phyloP scores from a whole-genome alignment of 2,797 vertebrate species.

The Cichlasoma orientale region DNA sequence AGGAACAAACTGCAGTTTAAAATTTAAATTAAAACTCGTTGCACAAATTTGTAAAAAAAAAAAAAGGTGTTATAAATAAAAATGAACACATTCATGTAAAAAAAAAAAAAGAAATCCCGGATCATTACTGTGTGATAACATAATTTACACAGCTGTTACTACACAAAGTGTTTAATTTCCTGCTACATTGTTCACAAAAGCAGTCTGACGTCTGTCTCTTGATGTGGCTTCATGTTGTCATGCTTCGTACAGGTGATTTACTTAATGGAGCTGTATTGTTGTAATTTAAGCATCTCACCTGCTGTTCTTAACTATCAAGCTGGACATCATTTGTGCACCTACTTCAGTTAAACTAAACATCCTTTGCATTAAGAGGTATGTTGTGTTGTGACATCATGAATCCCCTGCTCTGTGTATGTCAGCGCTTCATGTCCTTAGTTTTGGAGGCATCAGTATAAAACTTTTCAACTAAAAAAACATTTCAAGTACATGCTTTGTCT shows the following conservation, averaged over 20 bases:
- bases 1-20: neutral
- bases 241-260: neutral
- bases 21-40: neutral
- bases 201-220: slow-evolving; percentile 17
- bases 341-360: neutral
- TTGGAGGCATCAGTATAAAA: slow-evolving; percentile 15
- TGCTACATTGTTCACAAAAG: neutral
- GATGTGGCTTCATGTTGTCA: neutral
- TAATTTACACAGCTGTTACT: slow-evolving; percentile 38
- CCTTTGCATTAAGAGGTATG: neutral
- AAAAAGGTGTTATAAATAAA: too few relatives aligned
- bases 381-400: neutral
- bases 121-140: slow-evolving; percentile 11
- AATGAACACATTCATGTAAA: too few relatives aligned
- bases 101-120: too few relatives aligned
- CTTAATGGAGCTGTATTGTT: neutral
- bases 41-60: too few relatives aligned
- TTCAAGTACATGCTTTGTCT: slow-evolving; percentile 44
- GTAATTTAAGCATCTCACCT: neutral
- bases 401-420: neutral
- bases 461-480: slow-evolving; percentile 22
- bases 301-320: neutral
- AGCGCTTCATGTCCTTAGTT: neutral
- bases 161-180: slow-evolving; percentile 24
- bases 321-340: neutral